These are phyloP conservation scores for Cephus runcator DNA, from an alignment of 2,888 invertebrate species.

Conservation along the genomic window DNA sequence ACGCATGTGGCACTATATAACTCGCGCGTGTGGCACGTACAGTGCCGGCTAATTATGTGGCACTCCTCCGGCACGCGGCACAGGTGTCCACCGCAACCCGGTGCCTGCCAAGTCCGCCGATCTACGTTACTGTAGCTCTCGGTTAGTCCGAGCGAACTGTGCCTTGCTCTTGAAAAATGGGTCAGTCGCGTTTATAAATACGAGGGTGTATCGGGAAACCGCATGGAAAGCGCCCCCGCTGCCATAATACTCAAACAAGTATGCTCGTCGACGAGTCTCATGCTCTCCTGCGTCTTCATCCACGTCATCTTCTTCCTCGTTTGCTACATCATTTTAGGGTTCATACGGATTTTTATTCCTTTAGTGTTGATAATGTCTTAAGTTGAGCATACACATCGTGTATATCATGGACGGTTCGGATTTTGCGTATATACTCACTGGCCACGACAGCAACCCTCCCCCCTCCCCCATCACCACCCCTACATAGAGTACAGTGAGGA, in stretches of 20 bases:
- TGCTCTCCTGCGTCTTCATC: neutral
- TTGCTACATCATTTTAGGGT: neutral
- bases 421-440: neutral
- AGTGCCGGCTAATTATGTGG: slow-evolving; percentile 46
- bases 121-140: neutral
- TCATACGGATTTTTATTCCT: neutral
- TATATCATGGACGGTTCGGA: neutral
- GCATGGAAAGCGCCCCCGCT: neutral
- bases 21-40: slow-evolving; percentile 34
- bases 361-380: neutral
- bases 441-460: neutral
- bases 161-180: slow-evolving; percentile 39
- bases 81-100: slow-evolving; percentile 49
- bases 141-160: slow-evolving; percentile 13
- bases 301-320: neutral
- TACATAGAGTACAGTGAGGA: neutral
- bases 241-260: neutral
- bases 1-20: neutral
- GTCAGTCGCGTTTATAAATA: slow-evolving; percentile 41
- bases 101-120: slow-evolving; percentile 44
- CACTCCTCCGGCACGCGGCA: slow-evolving; percentile 48
- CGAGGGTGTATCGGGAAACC: slow-evolving; percentile 14
- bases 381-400: neutral
- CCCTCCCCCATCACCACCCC: neutral
- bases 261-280: neutral